A percentile compares a stretch with the other conserved stretches of the same genome.
Evolutionary conservation across 2,797 vertebrate species (phyloP).

Genomic region (Thunnus albacares): DNA sequence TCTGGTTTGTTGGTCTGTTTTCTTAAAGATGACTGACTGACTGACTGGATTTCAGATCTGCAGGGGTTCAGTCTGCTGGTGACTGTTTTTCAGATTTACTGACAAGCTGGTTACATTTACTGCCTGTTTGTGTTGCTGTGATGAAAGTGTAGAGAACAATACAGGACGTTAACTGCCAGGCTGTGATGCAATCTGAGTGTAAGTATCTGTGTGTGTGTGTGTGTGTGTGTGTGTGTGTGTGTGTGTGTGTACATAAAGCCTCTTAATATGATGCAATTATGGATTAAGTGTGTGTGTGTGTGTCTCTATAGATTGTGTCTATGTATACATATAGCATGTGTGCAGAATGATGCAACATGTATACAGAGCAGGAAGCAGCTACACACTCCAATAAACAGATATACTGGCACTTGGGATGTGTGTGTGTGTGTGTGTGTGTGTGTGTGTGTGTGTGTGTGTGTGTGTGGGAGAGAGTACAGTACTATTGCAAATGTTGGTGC

Average conservation of each 20-base stretch:
- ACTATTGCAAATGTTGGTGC: conserved; percentile 45
- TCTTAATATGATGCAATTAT: conserved; percentile 53
- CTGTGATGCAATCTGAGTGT: conserved; percentile 70
- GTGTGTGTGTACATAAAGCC: conserved; percentile 6
- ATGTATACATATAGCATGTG: background rate
- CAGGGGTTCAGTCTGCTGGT: no score
- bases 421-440: conserved; percentile 15
- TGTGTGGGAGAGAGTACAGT: conserved; percentile 9
- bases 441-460: conserved; percentile 20
- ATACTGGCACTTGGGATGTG: conserved; percentile 46
- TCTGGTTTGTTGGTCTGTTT: no score
- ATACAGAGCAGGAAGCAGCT: conserved; percentile 50
- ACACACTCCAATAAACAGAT: conserved; percentile 60
- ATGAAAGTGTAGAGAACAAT: conserved; percentile 61
- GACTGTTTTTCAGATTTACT: background rate
- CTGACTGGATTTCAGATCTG: background rate
- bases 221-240: conserved; percentile 13
- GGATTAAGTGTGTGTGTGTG: conserved; percentile 22
- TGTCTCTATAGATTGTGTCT: conserved; percentile 54
- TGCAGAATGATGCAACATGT: conserved; percentile 53
- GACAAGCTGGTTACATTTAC: conserved; percentile 5
- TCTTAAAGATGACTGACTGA: background rate
- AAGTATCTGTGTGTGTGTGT: conserved; percentile 35
- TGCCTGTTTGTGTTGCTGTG: conserved; percentile 30
- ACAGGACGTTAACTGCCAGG: conserved; percentile 49